Evolutionary conservation across 2,888 invertebrate genomes (phyloP).

Genomic region (Patella ulyssiponensis): DNA sequence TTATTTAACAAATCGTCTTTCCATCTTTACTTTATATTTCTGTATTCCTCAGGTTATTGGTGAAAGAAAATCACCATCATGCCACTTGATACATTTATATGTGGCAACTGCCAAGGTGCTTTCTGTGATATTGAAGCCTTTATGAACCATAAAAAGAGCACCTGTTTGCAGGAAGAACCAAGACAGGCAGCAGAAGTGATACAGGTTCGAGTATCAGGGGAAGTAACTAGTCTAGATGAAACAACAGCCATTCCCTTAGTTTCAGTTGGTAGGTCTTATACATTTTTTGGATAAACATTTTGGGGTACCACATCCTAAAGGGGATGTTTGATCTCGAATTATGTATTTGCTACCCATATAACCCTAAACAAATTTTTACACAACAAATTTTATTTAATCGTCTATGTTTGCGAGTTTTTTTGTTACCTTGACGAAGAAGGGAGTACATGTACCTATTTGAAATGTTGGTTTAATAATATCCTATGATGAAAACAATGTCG

Average conservation of each 20-base stretch:
- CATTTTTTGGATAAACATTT: too few relatives aligned
- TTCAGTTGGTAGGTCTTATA: constrained; percentile 3
- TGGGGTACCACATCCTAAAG: too few relatives aligned
- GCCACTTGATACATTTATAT: constrained; percentile 69
- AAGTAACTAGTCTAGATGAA: constrained; percentile 26
- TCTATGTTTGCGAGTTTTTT: too few relatives aligned
- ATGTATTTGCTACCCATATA: too few relatives aligned
- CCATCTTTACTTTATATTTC: not conserved
- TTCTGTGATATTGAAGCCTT: constrained; percentile 68
- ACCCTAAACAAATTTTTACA: too few relatives aligned
- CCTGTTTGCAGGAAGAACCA: constrained; percentile 36
- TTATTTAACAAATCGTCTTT: not conserved
- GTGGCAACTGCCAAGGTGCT: constrained; percentile 64
- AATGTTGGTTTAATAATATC: too few relatives aligned
- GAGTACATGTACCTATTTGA: too few relatives aligned
- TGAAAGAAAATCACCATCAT: constrained; percentile 27
- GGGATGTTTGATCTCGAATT: too few relatives aligned
- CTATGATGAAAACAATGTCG: too few relatives aligned
- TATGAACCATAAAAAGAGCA: constrained; percentile 65
- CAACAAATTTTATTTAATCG: too few relatives aligned
- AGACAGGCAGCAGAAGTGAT: constrained; percentile 34
- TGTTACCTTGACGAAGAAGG: too few relatives aligned
- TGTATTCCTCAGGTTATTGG: not conserved
- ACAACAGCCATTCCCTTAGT: not conserved
- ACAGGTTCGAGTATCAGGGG: constrained; percentile 40